These are phyloP conservation scores for Clupea harengus DNA, from an alignment of 2,113 vertebrate genomes.

Conservation along the genomic window DNA sequence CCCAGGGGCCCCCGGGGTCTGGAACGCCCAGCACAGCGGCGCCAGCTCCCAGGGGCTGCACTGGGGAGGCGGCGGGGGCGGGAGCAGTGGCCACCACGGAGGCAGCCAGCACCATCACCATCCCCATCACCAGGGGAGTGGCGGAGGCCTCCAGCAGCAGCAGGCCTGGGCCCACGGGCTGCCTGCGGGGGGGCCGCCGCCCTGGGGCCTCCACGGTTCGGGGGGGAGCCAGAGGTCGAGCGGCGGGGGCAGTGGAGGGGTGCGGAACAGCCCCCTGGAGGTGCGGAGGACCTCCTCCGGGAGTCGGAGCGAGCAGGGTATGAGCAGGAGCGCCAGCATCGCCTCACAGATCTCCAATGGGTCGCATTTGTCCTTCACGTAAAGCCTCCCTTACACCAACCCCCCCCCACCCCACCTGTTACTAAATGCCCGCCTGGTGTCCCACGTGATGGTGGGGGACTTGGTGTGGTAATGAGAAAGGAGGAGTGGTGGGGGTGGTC, in stretches of 20 bases:
- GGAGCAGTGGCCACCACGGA: constrained; percentile 77
- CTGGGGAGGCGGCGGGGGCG: constrained; percentile 71
- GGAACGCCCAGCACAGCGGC: constrained; percentile 81
- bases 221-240: constrained; percentile 81
- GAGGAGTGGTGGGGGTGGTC: background rate
- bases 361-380: constrained; percentile 98
- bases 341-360: constrained; percentile 99
- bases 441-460: background rate
- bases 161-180: constrained; percentile 89
- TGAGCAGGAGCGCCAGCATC: constrained; percentile 99
- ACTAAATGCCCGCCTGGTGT: background rate
- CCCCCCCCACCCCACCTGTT: constrained; percentile 9
- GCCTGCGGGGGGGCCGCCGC: constrained; percentile 87
- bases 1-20: constrained; percentile 86
- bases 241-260: constrained; percentile 81
- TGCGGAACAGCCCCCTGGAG: constrained; percentile 96
- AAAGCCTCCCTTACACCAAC: constrained; percentile 54
- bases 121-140: constrained; percentile 79
- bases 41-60: constrained; percentile 82
- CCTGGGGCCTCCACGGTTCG: constrained; percentile 89
- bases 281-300: constrained; percentile 95
- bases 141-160: constrained; percentile 84
- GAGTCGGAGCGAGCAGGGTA: constrained; percentile 91
- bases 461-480: background rate
- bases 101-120: constrained; percentile 54